Evolutionary conservation across 2,797 vertebrate species (phyloP).

Genomic region (Pseudopleuronectes americanus): DNA sequence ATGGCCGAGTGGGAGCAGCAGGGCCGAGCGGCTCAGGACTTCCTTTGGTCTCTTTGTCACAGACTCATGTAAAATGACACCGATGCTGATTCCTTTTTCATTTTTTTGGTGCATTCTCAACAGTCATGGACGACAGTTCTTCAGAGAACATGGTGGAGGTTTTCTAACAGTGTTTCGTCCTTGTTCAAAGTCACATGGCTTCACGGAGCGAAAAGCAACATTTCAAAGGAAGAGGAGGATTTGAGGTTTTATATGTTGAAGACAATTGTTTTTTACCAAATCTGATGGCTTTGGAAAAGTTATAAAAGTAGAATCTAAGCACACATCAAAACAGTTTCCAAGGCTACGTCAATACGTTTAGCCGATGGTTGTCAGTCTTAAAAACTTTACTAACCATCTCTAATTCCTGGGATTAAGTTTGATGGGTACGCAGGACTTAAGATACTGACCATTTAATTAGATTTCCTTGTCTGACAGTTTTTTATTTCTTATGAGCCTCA

Average conservation of each 20-base stretch:
- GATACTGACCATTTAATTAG: background rate
- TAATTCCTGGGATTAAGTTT: background rate
- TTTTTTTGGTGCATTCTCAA: background rate
- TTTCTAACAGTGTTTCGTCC: background rate
- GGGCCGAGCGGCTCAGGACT: conserved; percentile 41
- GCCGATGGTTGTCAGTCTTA: background rate
- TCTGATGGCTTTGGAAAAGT: background rate
- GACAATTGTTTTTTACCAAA: background rate
- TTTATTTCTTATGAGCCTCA: background rate
- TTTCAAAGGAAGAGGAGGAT: background rate
- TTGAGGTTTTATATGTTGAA: background rate
- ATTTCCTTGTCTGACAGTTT: background rate
- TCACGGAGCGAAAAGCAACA: background rate
- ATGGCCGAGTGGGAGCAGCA: conserved; percentile 62
- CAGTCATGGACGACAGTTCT: background rate
- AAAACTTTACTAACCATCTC: background rate
- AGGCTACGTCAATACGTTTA: background rate
- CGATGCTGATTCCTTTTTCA: conserved; percentile 22
- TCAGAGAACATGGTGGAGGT: no score
- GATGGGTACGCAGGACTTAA: background rate
- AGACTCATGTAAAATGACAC: conserved; percentile 44
- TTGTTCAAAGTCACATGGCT: background rate
- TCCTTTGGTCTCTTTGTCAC: conserved; percentile 60
- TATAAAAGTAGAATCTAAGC: no score
- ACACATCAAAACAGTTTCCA: background rate